Evolutionary conservation across 2,113 vertebrate genomes (phyloP).

Genomic region (Toxotes jaculatrix): DNA sequence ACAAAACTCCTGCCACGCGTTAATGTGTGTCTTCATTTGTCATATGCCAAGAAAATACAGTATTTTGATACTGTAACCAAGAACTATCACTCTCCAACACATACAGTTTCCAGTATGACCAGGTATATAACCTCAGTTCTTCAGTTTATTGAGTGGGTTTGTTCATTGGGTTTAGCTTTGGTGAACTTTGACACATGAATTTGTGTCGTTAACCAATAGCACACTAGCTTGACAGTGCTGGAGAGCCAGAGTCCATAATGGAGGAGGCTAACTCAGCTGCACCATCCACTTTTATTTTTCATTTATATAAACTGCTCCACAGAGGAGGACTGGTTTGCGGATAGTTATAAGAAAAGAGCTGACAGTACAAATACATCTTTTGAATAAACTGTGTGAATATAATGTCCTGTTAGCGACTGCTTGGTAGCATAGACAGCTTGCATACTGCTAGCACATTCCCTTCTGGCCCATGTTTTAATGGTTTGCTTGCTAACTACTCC

Average conservation of each 20-base stretch:
- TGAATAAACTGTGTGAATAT: background rate
- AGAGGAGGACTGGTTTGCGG: background rate
- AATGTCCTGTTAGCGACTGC: background rate
- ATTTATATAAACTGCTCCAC: background rate
- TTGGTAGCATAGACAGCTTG: background rate
- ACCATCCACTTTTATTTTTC: background rate
- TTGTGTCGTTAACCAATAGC: background rate
- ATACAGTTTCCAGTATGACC: background rate
- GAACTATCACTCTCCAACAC: background rate
- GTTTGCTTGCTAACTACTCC: no score
- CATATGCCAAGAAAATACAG: no score
- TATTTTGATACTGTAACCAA: no score
- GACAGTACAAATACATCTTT: background rate
- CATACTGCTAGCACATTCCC: background rate
- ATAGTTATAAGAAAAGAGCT: background rate
- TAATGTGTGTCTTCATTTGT: background rate
- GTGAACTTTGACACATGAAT: background rate
- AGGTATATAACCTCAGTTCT: background rate
- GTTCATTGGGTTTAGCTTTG: background rate
- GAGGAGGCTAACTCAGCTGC: background rate
- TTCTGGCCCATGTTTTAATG: background rate
- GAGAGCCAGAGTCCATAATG: background rate
- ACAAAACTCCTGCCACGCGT: background rate
- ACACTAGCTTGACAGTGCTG: background rate
- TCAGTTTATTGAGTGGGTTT: background rate